These are phyloP conservation scores for Cebidichthys violaceus DNA, from an alignment of 2,113 vertebrate genomes.

Conservation along the genomic window DNA sequence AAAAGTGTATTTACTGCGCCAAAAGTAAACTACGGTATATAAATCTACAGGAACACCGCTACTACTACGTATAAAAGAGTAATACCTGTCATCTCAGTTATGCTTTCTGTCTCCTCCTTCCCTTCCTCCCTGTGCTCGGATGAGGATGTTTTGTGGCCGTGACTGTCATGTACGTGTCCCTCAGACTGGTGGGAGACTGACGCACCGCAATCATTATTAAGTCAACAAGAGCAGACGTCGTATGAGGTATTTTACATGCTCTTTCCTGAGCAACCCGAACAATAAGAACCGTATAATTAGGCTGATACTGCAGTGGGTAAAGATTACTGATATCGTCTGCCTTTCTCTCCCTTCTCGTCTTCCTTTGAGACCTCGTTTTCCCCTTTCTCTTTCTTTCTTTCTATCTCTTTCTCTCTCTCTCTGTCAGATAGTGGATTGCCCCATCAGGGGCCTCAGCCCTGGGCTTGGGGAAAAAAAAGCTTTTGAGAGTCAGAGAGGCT, in stretches of 20 bases:
- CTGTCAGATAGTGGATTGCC: conserved; percentile 66
- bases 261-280: conserved; percentile 23
- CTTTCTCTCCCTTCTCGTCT: conserved; percentile 32
- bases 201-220: conserved; percentile 14
- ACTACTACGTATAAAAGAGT: conserved; percentile 3
- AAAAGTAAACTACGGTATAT: conserved; percentile 8
- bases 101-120: neutral
- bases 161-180: conserved; percentile 14
- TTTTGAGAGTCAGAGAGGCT: conserved; percentile 63
- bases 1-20: conserved; percentile 6
- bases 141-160: conserved; percentile 7
- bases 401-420: conserved; percentile 19
- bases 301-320: conserved; percentile 49
- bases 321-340: conserved; percentile 65
- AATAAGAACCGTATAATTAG: conserved; percentile 54
- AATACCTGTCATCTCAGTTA: conserved; percentile 27
- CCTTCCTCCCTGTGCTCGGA: conserved; percentile 2
- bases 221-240: conserved; percentile 30
- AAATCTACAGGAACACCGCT: neutral
- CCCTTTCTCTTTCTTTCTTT: conserved; percentile 33
- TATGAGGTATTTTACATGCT: conserved; percentile 31
- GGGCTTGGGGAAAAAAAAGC: conserved; percentile 64
- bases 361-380: conserved; percentile 52
- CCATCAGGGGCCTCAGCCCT: conserved; percentile 61
- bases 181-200: conserved; percentile 41